A percentile compares a stretch with the other conserved stretches of the same genome.
Conservation (phyloP, 1,140 invertebrate genomes). For the Philotrypesis tridentata region DNA sequence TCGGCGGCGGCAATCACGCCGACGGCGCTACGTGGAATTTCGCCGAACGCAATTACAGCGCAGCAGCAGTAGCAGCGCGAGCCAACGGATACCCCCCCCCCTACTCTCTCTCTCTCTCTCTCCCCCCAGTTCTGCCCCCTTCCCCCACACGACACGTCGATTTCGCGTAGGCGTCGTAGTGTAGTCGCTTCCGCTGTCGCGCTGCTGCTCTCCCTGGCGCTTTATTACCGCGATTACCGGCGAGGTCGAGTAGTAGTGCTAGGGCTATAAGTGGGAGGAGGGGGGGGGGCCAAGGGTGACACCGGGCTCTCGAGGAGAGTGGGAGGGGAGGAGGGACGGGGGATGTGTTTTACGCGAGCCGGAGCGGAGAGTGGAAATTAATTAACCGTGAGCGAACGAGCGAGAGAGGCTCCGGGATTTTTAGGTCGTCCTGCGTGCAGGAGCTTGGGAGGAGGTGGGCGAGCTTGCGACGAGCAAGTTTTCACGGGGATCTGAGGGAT, state of each 20-base stretch:
- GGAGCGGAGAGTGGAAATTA: not conserved
- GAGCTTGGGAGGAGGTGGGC: not conserved
- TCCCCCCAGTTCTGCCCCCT: too few species aligned
- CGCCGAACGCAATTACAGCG: conserved; percentile 27
- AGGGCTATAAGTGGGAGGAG: not conserved
- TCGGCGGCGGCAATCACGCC: not conserved
- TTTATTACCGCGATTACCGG: conserved; percentile 30
- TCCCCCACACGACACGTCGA: conserved; percentile 11
- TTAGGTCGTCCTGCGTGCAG: not conserved
- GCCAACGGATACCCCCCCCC: not conserved
- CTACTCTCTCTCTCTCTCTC: too few species aligned
- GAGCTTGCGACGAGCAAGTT: not conserved
- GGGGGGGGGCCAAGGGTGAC: too few species aligned
- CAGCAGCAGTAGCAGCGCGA: too few species aligned
- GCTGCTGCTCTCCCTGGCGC: not conserved
- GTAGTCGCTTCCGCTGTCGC: conserved; percentile 5
- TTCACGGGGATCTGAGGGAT: not conserved
- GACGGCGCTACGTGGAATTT: conserved; percentile 16
- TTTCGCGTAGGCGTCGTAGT: conserved; percentile 19
- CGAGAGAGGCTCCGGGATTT: not conserved
- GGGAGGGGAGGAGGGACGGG: not conserved
- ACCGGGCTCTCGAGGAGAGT: not conserved
- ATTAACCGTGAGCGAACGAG: not conserved
- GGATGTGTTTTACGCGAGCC: not conserved
- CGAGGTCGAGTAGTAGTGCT: not conserved